Evolutionary conservation across 2,797 vertebrate genomes (phyloP).

Genomic region (Bucorvus abyssinicus): DNA sequence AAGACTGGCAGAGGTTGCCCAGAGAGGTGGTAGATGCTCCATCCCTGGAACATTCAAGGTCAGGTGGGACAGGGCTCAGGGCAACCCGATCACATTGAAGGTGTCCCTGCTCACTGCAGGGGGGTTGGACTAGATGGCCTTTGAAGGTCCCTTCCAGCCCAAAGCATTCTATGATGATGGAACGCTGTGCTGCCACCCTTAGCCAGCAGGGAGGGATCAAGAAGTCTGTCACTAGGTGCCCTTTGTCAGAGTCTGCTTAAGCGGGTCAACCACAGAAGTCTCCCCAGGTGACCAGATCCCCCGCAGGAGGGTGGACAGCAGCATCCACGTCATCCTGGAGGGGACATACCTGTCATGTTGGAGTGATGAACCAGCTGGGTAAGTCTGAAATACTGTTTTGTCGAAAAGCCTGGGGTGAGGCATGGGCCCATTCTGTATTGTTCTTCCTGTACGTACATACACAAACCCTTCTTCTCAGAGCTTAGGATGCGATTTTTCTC

Average conservation of each 20-base stretch:
- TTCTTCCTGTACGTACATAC: fast-evolving
- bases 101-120: no score
- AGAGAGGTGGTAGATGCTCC: no score
- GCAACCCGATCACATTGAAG: no score
- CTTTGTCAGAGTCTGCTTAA: neutral
- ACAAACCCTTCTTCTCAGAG: neutral
- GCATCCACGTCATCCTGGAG: neutral
- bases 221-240: neutral
- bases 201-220: neutral
- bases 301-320: neutral
- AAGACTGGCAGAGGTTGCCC: no score
- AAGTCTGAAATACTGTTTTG: neutral
- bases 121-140: no score
- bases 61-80: no score
- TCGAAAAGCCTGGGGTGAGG: neutral
- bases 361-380: neutral
- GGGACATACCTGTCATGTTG: neutral
- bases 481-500: neutral
- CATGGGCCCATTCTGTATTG: no score
- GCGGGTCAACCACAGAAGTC: neutral
- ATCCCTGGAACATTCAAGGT: no score
- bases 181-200: neutral
- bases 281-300: neutral
- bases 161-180: no score
- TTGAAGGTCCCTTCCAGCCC: no score